phyloP scores from a whole-genome alignment of 2,113 vertebrate species.

The Ptilorrhoa leucosticta region DNA sequence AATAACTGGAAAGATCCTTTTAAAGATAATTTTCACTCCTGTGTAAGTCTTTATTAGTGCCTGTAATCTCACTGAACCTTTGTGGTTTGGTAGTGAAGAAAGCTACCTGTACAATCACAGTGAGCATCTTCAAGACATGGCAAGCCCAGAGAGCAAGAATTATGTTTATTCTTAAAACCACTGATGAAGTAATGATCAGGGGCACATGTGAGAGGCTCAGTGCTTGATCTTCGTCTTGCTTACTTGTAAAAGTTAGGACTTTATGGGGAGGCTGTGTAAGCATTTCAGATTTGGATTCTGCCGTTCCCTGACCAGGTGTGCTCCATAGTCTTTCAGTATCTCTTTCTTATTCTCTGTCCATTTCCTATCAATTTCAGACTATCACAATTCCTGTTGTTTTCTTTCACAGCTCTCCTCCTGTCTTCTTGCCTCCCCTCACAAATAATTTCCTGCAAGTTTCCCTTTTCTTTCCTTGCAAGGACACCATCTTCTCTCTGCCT shows the following conservation, averaged over 20 bases:
- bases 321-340: not conserved
- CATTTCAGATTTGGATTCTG: not conserved
- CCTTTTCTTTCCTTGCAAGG: not conserved
- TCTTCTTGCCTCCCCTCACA: not conserved
- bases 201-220: not conserved
- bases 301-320: not conserved
- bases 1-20: not conserved
- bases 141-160: not conserved
- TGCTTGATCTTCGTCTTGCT: not conserved
- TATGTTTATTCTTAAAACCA: not conserved
- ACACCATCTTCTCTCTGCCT: not conserved
- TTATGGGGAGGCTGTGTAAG: not conserved
- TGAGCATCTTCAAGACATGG: not conserved
- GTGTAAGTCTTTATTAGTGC: not conserved
- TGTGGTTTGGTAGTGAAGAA: not conserved
- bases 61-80: not conserved
- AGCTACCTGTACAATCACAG: not conserved
- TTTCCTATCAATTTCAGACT: not conserved
- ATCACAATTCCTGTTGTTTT: not conserved
- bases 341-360: not conserved
- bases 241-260: not conserved
- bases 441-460: not conserved
- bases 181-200: not conserved
- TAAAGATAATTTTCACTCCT: not conserved
- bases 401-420: not conserved